A percentile compares a stretch with the other conserved stretches of the same genome.
These are phyloP conservation scores for Deladenus siricidicola DNA, from an alignment of 2,888 invertebrate species.

Conservation along the genomic window DNA sequence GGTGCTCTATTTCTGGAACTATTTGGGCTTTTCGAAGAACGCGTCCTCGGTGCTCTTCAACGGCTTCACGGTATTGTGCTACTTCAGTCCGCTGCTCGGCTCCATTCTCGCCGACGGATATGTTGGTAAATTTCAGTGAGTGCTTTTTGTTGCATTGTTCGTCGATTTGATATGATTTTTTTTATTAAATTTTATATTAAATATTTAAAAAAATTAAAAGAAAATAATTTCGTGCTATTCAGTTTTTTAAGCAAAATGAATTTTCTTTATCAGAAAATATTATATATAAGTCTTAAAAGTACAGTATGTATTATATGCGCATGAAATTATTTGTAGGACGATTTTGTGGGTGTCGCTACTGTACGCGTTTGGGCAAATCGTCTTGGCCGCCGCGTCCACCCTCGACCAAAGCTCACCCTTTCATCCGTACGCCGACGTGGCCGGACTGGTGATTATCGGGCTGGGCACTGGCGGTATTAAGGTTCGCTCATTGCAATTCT, in stretches of 20 bases:
- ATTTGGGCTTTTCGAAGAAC: conserved; percentile 63
- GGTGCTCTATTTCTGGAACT: conserved; percentile 75
- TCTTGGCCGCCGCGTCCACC: conserved; percentile 63
- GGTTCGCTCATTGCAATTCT: no score
- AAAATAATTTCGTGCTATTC: no score
- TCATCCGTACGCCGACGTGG: conserved; percentile 48
- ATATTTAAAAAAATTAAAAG: no score
- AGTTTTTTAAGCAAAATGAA: no score
- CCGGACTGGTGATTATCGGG: conserved; percentile 56
- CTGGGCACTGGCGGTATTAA: conserved; percentile 58
- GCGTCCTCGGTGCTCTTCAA: conserved; percentile 81
- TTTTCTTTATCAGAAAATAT: no score
- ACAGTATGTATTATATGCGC: no score
- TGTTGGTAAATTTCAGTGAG: conserved; percentile 75
- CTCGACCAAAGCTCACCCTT: conserved; percentile 25
- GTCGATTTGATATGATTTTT: no score
- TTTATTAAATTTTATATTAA: no score
- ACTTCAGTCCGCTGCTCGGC: conserved; percentile 79
- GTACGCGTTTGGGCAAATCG: conserved; percentile 73
- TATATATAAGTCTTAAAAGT: no score
- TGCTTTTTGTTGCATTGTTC: no score
- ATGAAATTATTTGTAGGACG: conserved; percentile 60
- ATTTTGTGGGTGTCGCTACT: conserved; percentile 81
- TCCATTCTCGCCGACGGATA: conserved; percentile 87
- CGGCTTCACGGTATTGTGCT: conserved; percentile 78